These are phyloP conservation scores for Cybosia mesomella DNA, from an alignment of 2,888 invertebrate genomes.

Conservation along the genomic window DNA sequence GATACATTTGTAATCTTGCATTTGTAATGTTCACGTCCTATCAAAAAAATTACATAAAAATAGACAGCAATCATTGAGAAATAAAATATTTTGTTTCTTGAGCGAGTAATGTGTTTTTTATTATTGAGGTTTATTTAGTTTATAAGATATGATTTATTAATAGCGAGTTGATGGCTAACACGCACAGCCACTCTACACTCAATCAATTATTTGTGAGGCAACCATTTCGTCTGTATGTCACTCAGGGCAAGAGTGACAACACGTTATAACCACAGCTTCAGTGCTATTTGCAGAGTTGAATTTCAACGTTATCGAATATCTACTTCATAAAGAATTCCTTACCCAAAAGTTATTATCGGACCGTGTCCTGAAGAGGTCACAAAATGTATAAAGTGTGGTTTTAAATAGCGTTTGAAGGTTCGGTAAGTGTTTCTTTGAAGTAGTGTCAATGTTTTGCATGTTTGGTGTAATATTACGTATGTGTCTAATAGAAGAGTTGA, in stretches of 20 bases:
- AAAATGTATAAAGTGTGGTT: slow-evolving; percentile 18
- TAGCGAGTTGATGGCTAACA: no score
- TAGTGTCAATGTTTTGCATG: neutral
- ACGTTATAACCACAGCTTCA: slow-evolving; percentile 60
- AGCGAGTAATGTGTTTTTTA: neutral
- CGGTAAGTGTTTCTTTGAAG: slow-evolving; percentile 11
- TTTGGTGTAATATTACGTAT: slow-evolving; percentile 1
- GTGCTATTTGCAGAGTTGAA: slow-evolving; percentile 63
- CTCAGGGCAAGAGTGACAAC: slow-evolving; percentile 42
- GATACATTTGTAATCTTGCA: no score
- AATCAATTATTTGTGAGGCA: neutral
- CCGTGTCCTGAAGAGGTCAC: slow-evolving; percentile 34
- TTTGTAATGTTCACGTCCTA: no score
- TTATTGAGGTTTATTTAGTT: neutral
- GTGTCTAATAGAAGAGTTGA: neutral
- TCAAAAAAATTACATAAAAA: no score
- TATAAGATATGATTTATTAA: no score
- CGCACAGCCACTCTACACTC: neutral
- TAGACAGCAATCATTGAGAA: no score
- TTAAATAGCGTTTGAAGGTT: slow-evolving; percentile 11
- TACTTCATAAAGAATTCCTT: slow-evolving; percentile 68
- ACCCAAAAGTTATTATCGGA: slow-evolving; percentile 36
- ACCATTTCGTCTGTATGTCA: slow-evolving; percentile 39
- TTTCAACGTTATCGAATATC: slow-evolving; percentile 73
- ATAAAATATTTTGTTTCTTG: no score